Conservation (phyloP, 2,888 invertebrate genomes). For the Hypomecis punctinalis region DNA sequence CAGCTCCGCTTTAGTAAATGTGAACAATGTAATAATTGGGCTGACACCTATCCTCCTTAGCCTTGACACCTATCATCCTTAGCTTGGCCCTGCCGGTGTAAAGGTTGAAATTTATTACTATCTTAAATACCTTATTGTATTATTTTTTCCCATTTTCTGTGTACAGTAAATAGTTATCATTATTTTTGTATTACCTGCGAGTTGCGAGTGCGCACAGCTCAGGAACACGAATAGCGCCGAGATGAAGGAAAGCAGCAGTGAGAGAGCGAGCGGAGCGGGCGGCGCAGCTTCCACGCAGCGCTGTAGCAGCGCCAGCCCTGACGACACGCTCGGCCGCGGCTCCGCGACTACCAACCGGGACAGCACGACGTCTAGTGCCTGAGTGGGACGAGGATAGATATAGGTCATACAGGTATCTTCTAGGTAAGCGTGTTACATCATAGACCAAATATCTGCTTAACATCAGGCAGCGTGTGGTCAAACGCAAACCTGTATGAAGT, state of each 20-base stretch:
- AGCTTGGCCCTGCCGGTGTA: too few species aligned
- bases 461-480: too few species aligned
- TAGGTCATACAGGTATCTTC: neutral
- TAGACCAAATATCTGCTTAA: too few species aligned
- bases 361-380: constrained; percentile 92
- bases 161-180: neutral
- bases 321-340: constrained; percentile 89
- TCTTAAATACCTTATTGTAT: too few species aligned
- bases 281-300: constrained; percentile 91
- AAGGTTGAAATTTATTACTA: too few species aligned
- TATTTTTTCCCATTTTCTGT: too few species aligned
- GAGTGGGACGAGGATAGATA: constrained; percentile 36
- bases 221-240: constrained; percentile 96
- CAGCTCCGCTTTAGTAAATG: too few species aligned
- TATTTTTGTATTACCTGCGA: constrained; percentile 76
- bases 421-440: too few species aligned
- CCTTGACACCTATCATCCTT: too few species aligned
- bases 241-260: constrained; percentile 94
- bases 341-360: constrained; percentile 90
- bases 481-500: too few species aligned
- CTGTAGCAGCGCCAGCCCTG: constrained; percentile 91
- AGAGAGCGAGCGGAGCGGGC: constrained; percentile 91
- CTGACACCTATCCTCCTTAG: too few species aligned
- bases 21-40: too few species aligned
- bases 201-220: constrained; percentile 93